phyloP scores from a whole-genome alignment of 1,140 invertebrate genomes.

The Venustaconcha ellipsiformis region DNA sequence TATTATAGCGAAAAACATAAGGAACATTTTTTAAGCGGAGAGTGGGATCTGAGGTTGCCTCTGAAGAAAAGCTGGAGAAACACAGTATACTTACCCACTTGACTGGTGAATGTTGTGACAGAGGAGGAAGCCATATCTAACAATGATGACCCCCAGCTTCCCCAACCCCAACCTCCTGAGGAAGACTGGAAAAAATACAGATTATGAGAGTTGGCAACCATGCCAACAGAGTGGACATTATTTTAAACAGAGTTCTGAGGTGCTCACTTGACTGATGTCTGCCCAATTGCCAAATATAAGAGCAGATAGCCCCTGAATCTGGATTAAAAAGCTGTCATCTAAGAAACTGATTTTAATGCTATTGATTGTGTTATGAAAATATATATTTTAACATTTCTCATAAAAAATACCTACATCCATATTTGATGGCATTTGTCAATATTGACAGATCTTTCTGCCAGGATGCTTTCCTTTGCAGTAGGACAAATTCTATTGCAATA shows the following conservation, averaged over 20 bases:
- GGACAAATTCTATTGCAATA: no score
- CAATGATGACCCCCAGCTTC: conserved; percentile 78
- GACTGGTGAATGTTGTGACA: conserved; percentile 80
- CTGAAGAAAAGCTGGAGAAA: not conserved
- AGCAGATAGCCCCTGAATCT: no score
- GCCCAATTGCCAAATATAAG: no score
- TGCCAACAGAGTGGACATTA: not conserved
- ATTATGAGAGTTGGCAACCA: not conserved
- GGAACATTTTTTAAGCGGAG: not conserved
- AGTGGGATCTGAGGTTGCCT: not conserved
- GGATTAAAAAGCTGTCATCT: no score
- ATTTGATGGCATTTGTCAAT: no score
- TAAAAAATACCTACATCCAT: no score
- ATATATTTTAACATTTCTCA: no score
- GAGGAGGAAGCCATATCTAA: conserved; percentile 80
- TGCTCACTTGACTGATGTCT: no score
- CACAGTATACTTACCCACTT: conserved; percentile 73
- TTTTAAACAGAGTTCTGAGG: not conserved
- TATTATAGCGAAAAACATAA: not conserved
- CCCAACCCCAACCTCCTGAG: conserved; percentile 74
- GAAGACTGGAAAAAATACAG: conserved; percentile 15
- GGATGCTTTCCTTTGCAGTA: no score
- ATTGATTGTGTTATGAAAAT: no score
- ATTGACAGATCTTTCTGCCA: no score
- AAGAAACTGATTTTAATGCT: no score